Conservation (phyloP, 1,140 invertebrate species). For the Saxidomus purpurata region DNA sequence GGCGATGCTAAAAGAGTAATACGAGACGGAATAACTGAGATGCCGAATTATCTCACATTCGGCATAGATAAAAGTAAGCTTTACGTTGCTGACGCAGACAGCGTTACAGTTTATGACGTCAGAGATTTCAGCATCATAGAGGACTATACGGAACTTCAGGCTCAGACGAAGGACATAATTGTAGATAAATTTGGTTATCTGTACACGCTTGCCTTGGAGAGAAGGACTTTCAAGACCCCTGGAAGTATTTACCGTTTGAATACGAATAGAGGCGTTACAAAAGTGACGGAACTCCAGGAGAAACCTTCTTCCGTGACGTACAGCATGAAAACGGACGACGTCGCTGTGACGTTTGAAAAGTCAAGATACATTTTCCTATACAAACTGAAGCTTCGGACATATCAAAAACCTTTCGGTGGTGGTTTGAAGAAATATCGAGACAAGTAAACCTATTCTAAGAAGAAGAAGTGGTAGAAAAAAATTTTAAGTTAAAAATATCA, state of each 20-base stretch:
- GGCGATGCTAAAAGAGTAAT: slow-evolving; percentile 23
- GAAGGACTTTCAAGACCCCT: slow-evolving; percentile 44
- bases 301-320: slow-evolving; percentile 43
- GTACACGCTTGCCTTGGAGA: slow-evolving; percentile 49
- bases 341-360: slow-evolving; percentile 52
- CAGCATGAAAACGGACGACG: slow-evolving; percentile 50
- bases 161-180: slow-evolving; percentile 39
- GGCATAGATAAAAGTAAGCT: slow-evolving; percentile 46
- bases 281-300: not conserved
- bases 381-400: slow-evolving; percentile 57
- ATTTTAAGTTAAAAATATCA: no score
- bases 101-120: slow-evolving; percentile 56
- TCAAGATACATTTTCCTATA: slow-evolving; percentile 59
- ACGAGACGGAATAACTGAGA: slow-evolving; percentile 24
- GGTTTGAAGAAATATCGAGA: slow-evolving; percentile 40
- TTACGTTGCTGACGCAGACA: slow-evolving; percentile 50
- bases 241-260: slow-evolving; percentile 53
- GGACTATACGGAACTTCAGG: slow-evolving; percentile 47
- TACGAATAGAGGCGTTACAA: slow-evolving; percentile 33
- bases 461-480: no score
- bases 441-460: not conserved
- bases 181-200: slow-evolving; percentile 62
- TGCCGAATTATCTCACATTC: slow-evolving; percentile 48
- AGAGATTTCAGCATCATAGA: slow-evolving; percentile 49
- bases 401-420: slow-evolving; percentile 36